phyloP scores from a whole-genome alignment of 2,888 invertebrate genomes.

The Sesia bembeciformis region DNA sequence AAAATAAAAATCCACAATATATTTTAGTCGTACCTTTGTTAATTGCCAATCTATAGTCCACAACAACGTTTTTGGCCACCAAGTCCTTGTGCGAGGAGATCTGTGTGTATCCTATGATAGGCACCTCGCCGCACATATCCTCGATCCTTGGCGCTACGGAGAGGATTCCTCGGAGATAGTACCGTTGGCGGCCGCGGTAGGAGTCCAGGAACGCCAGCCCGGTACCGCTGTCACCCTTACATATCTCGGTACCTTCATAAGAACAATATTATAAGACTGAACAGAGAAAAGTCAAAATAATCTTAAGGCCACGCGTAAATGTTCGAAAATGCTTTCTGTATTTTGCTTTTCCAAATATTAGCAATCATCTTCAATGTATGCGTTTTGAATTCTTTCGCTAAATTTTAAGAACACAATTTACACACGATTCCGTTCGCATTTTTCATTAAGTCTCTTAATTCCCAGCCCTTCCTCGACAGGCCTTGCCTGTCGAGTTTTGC shows the following conservation, averaged over 20 bases:
- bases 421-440: no score
- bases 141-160: conserved; percentile 23
- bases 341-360: no score
- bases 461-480: no score
- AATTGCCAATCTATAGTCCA: not conserved
- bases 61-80: conserved; percentile 6
- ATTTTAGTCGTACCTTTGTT: not conserved
- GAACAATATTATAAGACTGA: no score
- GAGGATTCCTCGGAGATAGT: conserved; percentile 31
- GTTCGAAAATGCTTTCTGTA: no score
- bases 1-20: no score
- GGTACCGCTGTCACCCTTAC: conserved; percentile 32
- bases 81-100: conserved; percentile 18
- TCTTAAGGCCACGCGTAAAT: no score
- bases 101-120: conserved; percentile 21
- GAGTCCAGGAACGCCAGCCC: conserved; percentile 18
- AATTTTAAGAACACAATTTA: no score
- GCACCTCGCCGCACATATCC: conserved; percentile 15
- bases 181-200: conserved; percentile 6
- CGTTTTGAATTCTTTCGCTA: no score
- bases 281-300: no score
- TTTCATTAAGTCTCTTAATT: no score
- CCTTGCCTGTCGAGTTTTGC: no score
- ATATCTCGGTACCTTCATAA: conserved; percentile 17
- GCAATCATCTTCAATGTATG: not conserved